Evolutionary conservation across 2,797 vertebrate genomes (phyloP).

Genomic region (Poecilia wingei): DNA sequence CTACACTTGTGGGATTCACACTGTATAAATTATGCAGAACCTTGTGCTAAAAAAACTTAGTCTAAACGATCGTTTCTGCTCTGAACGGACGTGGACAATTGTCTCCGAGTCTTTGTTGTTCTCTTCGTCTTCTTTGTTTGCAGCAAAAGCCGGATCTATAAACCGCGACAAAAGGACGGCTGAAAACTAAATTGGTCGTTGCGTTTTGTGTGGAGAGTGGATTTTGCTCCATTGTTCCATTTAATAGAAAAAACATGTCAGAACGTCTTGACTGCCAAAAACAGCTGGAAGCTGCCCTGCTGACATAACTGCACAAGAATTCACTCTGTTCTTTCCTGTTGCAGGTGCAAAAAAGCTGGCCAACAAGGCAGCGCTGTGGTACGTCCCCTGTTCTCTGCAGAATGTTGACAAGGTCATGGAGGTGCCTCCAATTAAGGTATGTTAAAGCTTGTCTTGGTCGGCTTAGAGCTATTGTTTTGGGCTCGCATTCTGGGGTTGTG

Average conservation of each 20-base stretch:
- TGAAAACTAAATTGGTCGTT: slow-evolving; percentile 29
- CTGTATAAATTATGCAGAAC: slow-evolving; percentile 28
- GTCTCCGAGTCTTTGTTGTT: slow-evolving; percentile 42
- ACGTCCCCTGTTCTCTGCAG: slow-evolving; percentile 90
- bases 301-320: slow-evolving; percentile 15
- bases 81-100: slow-evolving; percentile 29
- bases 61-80: slow-evolving; percentile 20
- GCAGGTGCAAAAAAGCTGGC: slow-evolving; percentile 89
- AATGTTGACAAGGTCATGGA: slow-evolving; percentile 91
- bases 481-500: slow-evolving; percentile 4
- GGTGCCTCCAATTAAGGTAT: slow-evolving; percentile 92
- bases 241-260: slow-evolving; percentile 24
- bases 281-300: not conserved
- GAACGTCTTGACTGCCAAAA: slow-evolving; percentile 9
- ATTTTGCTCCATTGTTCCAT: slow-evolving; percentile 32
- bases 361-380: slow-evolving; percentile 94
- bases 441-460: slow-evolving; percentile 10
- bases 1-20: slow-evolving; percentile 28
- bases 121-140: slow-evolving; percentile 52
- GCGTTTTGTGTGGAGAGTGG: slow-evolving; percentile 13
- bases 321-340: slow-evolving; percentile 42
- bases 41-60: slow-evolving; percentile 2
- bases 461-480: slow-evolving; percentile 1
- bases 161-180: slow-evolving; percentile 18
- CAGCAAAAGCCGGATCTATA: slow-evolving; percentile 36